These are phyloP conservation scores for Keiferia lycopersicella DNA, from an alignment of 2,888 invertebrate genomes.

Conservation along the genomic window DNA sequence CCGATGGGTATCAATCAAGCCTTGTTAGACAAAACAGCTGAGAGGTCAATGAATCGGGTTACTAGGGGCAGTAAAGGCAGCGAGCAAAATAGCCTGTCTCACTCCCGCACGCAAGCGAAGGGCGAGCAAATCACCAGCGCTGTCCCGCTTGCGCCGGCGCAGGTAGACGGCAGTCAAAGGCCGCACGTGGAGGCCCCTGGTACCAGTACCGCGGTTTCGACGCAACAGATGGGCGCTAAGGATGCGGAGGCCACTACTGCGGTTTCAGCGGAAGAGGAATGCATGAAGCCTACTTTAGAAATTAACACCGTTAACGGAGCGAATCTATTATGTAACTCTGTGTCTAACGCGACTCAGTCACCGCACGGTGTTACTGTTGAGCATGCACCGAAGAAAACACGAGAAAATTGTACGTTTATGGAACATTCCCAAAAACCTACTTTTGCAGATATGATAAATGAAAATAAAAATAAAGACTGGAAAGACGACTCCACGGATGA, in stretches of 20 bases:
- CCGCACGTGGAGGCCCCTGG: neutral
- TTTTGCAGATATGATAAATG: neutral
- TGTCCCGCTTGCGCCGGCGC: neutral
- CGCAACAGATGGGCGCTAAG: too few relatives aligned
- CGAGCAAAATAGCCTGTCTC: neutral
- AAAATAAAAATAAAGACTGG: too few relatives aligned
- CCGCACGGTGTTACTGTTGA: too few relatives aligned
- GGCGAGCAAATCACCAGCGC: neutral
- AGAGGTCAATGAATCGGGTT: neutral
- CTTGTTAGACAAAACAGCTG: neutral
- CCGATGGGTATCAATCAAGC: neutral
- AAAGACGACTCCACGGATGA: neutral
- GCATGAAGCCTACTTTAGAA: too few relatives aligned
- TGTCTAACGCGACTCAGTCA: too few relatives aligned
- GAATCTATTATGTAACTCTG: too few relatives aligned
- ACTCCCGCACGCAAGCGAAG: neutral
- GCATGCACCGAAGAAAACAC: too few relatives aligned
- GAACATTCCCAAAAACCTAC: neutral
- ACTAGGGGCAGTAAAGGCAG: neutral
- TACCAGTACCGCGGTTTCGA: too few relatives aligned
- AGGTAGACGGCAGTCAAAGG: neutral
- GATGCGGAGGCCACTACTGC: too few relatives aligned
- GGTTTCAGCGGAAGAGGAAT: too few relatives aligned
- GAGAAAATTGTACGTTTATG: neutral
- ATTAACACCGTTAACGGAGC: too few relatives aligned